Conservation (phyloP, 1,140 invertebrate species). For the Anadara kagoshimensis region DNA sequence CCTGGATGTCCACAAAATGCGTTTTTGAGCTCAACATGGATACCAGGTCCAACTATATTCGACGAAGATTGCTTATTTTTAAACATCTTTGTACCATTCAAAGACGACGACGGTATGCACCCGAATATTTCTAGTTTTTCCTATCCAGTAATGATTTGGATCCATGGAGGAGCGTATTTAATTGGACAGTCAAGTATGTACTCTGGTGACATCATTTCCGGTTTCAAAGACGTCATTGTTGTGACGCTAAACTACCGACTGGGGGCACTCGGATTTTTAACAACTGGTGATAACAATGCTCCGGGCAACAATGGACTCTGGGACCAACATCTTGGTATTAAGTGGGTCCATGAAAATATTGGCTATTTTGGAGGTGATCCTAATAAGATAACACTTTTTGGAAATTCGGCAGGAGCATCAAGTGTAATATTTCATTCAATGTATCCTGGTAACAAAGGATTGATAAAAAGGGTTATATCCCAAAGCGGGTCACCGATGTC, state of each 20-base stretch:
- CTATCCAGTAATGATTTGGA: constrained; percentile 46
- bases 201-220: constrained; percentile 77
- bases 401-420: constrained; percentile 54
- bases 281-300: constrained; percentile 60
- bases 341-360: constrained; percentile 52
- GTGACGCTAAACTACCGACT: constrained; percentile 85
- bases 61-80: constrained; percentile 43
- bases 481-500: constrained; percentile 40
- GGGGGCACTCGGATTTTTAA: constrained; percentile 90
- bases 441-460: constrained; percentile 38
- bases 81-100: constrained; percentile 40
- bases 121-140: background rate
- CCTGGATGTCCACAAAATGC: constrained; percentile 29
- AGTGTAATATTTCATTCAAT: constrained; percentile 46
- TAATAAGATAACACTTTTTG: constrained; percentile 51
- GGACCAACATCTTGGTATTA: constrained; percentile 91
- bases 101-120: background rate
- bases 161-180: constrained; percentile 48
- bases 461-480: constrained; percentile 39
- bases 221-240: constrained; percentile 74
- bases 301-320: constrained; percentile 72
- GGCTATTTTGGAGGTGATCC: constrained; percentile 50
- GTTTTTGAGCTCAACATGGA: constrained; percentile 18
- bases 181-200: constrained; percentile 38
- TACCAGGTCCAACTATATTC: constrained; percentile 17